These are phyloP conservation scores for Macrostomum lignano DNA, from an alignment of 1,140 invertebrate genomes.

Conservation along the genomic window DNA sequence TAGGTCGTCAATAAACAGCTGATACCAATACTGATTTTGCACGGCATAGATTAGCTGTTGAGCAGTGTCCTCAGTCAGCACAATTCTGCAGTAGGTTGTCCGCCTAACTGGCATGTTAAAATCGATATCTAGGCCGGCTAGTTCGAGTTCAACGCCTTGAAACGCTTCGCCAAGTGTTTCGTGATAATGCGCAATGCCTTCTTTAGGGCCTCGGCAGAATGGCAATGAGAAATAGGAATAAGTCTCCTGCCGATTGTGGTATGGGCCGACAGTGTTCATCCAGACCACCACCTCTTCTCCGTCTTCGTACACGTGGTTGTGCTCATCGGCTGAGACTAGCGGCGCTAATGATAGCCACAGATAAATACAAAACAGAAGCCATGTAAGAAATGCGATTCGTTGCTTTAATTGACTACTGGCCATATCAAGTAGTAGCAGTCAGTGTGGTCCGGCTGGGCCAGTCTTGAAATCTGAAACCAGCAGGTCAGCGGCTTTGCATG, in stretches of 20 bases:
- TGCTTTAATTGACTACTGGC: too few relatives aligned
- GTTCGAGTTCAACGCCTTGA: conserved; percentile 82
- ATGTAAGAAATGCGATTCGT: too few relatives aligned
- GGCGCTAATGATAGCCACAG: too few relatives aligned
- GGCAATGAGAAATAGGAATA: conserved; percentile 90
- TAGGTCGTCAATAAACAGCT: conserved; percentile 95
- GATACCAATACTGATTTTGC: conserved; percentile 97
- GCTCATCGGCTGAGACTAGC: too few relatives aligned
- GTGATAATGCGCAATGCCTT: conserved; percentile 77
- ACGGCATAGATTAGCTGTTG: conserved; percentile 86
- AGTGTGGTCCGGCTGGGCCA: too few relatives aligned
- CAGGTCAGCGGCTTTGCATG: too few relatives aligned
- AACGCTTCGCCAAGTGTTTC: conserved; percentile 89
- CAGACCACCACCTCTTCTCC: conserved; percentile 90
- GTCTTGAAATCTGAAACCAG: too few relatives aligned
- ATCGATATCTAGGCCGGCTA: conserved; percentile 75
- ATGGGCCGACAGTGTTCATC: conserved; percentile 99
- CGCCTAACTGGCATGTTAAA: conserved; percentile 35
- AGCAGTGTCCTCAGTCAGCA: conserved; percentile 47
- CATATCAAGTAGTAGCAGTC: too few relatives aligned
- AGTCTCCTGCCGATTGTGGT: conserved; percentile 92
- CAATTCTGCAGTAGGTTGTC: conserved; percentile 54
- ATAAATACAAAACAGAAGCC: too few relatives aligned
- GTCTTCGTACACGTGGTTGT: conserved; percentile 56
- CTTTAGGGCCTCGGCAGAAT: conserved; percentile 73